Base-by-base conservation (phyloP, 2,113 vertebrate genomes). In the Cariama cristata region DNA sequence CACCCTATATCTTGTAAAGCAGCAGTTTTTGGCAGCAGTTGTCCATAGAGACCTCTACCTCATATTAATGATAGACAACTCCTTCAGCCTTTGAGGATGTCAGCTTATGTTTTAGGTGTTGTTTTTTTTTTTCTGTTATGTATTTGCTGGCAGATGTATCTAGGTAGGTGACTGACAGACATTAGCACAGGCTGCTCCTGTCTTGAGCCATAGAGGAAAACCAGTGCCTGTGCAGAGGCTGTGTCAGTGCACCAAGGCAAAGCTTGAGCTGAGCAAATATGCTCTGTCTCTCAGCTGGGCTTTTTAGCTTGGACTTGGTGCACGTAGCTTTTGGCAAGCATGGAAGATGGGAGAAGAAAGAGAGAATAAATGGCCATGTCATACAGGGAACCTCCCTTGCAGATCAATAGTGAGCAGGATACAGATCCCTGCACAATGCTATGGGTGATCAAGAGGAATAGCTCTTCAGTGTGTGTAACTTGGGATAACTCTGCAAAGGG, bases 361-460 rank as follows among this genome's bases (percentile, higher is more conserved):
- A 20, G 38, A 75, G 21, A 66, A 47, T 38, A 60, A 52, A 20
- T 33, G 26, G 14, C 6, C 6, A 0, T 20, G 20, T 44, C 9
- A 2, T 40, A 0, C 0, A 63, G 62, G 62, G 21, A 68, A 3
- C 12, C 8, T 63, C 18, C 28, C 22, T 10, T 79, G 58, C 24
- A 62, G 38, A 49, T 17, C 3, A 49, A 16, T 69, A 45, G 50
- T 0, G 33, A 30, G 45, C n/a, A 81, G 76, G 66, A 27, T 6
- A 11, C 14, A 38, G n/a, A 11, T 18, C 2, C 1, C 22, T 66
- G 49, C 49, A 12, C 5, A 6, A 4, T 9, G 44, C n/a, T 2
- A 8, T 9, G 56, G 50, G 21, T 30, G 52, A 52, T 26, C 17
- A 28, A 42, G 15, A n/a, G 16, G 16, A 47, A 18, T 9, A 3